Conservation (phyloP, 2,113 vertebrate species). For the Gavia stellata region DNA sequence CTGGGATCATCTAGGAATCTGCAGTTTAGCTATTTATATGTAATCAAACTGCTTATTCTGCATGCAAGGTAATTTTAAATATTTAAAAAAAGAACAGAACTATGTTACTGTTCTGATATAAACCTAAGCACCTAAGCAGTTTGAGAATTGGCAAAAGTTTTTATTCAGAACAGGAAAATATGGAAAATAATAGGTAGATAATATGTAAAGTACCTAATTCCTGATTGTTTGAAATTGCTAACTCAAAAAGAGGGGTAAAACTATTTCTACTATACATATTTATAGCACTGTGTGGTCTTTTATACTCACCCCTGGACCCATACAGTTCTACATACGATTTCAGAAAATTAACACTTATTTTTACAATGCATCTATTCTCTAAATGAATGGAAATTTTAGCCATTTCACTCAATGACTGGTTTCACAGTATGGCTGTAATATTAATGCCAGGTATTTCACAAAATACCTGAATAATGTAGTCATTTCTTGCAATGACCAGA, state of each 20-base stretch:
- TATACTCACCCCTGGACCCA: background rate
- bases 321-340: background rate
- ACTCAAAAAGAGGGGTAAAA: background rate
- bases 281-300: background rate
- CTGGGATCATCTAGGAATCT: background rate
- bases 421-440: background rate
- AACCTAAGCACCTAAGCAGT: background rate
- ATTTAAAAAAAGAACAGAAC: background rate
- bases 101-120: background rate
- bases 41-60: background rate
- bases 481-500: background rate
- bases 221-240: background rate
- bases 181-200: background rate
- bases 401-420: background rate
- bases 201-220: background rate
- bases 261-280: background rate
- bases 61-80: background rate
- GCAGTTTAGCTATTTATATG: background rate
- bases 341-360: background rate
- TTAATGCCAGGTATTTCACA: background rate
- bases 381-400: background rate
- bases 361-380: background rate
- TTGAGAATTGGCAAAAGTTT: background rate
- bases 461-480: background rate
- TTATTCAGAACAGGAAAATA: background rate